Conservation (phyloP, 2,888 invertebrate species). For the Sarcophaga carnaria region DNA sequence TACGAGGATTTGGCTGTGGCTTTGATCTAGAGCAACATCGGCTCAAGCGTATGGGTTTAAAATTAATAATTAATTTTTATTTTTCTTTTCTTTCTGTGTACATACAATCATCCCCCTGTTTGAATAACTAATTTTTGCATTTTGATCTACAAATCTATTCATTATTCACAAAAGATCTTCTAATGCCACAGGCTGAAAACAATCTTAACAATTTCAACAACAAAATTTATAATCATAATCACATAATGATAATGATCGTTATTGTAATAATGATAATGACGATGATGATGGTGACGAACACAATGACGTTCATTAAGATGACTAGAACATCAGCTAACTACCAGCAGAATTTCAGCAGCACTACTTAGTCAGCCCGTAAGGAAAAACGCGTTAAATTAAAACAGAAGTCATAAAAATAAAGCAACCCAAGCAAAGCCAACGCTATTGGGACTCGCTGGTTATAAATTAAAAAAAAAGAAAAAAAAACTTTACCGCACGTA, state of each 20-base stretch:
- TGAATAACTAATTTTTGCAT: no score
- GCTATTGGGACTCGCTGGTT: conserved; percentile 59
- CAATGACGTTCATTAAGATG: conserved; percentile 13
- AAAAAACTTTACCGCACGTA: conserved; percentile 10
- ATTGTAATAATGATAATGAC: conserved; percentile 16
- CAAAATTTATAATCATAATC: conserved; percentile 29
- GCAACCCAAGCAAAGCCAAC: conserved; percentile 16
- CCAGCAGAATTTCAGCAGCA: conserved; percentile 57
- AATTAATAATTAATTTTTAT: neutral
- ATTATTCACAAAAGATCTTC: neutral
- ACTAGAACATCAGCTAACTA: conserved; percentile 17
- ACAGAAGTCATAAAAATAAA: conserved; percentile 25
- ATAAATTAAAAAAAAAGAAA: conserved; percentile 15
- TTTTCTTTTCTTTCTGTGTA: conserved; percentile 26
- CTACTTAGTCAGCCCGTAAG: neutral
- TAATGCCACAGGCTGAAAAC: neutral
- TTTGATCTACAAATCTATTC: neutral
- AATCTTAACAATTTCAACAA: neutral
- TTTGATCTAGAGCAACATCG: no score
- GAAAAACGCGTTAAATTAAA: conserved; percentile 33
- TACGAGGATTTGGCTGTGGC: no score
- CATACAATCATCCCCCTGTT: neutral
- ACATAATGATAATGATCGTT: neutral
- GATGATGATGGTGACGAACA: conserved; percentile 8
- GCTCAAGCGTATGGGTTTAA: neutral